phyloP scores from a whole-genome alignment of 2,113 vertebrate species.

The Halichoerus grypus region DNA sequence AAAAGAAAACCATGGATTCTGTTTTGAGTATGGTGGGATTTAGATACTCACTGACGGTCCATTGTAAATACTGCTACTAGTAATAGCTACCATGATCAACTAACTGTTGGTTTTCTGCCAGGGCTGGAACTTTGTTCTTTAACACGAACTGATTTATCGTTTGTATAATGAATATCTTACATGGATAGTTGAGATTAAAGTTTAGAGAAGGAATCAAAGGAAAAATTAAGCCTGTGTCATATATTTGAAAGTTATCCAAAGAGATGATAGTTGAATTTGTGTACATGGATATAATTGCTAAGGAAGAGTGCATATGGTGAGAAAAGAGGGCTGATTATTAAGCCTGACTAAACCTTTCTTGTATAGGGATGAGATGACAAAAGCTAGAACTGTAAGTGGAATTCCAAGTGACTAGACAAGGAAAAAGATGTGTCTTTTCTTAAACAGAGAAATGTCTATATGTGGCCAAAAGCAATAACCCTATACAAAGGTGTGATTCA shows the following conservation, averaged over 20 bases:
- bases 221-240: neutral
- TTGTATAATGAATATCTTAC: neutral
- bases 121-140: neutral
- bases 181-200: neutral
- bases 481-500: neutral
- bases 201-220: neutral
- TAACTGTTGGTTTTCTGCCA: slow-evolving; percentile 3
- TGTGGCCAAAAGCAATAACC: neutral
- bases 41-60: neutral
- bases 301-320: neutral
- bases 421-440: neutral
- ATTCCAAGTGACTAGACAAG: neutral
- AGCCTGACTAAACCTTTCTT: neutral
- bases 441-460: neutral
- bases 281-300: neutral
- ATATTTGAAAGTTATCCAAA: neutral
- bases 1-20: neutral
- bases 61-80: neutral
- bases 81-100: neutral
- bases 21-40: neutral
- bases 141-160: neutral
- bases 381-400: neutral
- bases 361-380: neutral
- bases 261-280: neutral
- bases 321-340: neutral